Base-by-base conservation (phyloP, 35 echinoderm and acorn worm genomes). In the Holothuria glaberrima region DNA sequence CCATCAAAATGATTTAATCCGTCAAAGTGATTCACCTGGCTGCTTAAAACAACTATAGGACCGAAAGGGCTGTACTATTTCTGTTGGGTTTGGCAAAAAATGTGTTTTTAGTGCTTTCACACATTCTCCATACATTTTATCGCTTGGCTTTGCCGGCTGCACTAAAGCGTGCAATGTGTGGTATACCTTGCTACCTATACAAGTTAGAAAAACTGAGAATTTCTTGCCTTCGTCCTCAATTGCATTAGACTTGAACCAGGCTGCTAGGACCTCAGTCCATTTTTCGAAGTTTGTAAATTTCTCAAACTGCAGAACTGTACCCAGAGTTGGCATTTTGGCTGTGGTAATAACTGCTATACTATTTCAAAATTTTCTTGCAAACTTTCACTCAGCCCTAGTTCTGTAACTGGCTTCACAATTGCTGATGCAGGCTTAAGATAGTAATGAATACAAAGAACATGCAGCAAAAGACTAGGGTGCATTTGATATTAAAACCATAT, bases 141-240 rank as follows among this genome's bases (percentile, higher is more conserved):
- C 57, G 26, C 48, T 83, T 26, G 80, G 80, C 13, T 83, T 61
- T 28, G 24, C 80, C 0, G 80, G 48, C 57, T 83, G 50, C 48
- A 83, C 48, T 32, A 83, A 41, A n/a, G n/a, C n/a, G n/a, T 21
- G 80, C 25, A 83, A 59, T 56, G 19, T 60, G 21, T 83, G 57
- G 26, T 83, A 60, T 10, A 48, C 80, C 29, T 83, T 83, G 48
- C 57, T 83, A 10, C 80, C 80, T 83, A 83, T 83, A 83, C 80
- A 60, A 9, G 80, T 83, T 59, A 83, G 28, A 56, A 41, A 41
- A 2, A 41, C 36, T 41, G 36, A 41, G 7, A 2, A 5, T 54
- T 54, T 54, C 29, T 78, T 78, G 4, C 33, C 74, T 13, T 46
- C 52, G 5, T 83, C 54, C 7, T 4, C 12, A 59, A 83, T 83